A percentile compares a stretch with the other conserved stretches of the same genome.
Conservation (phyloP, 2,797 vertebrate genomes). For the Amniataba percoides region DNA sequence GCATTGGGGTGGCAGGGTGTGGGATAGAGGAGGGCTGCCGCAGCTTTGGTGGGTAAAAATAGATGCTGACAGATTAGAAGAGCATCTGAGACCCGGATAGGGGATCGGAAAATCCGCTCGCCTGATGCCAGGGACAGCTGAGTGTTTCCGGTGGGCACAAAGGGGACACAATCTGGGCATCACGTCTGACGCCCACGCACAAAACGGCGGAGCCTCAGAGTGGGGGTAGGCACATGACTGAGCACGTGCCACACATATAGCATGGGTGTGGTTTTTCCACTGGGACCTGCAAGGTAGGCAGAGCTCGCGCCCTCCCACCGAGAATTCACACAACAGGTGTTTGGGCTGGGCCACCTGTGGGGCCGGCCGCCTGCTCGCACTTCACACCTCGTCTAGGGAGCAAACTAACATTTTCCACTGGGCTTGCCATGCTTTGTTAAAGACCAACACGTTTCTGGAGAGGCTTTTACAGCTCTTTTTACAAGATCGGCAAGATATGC, state of each 20-base stretch:
- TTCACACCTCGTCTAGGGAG: slow-evolving; percentile 82
- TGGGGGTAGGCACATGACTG: slow-evolving; percentile 52
- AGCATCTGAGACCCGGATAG: slow-evolving; percentile 87
- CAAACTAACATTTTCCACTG: slow-evolving; percentile 86
- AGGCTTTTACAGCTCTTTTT: slow-evolving; percentile 79
- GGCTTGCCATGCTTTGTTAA: slow-evolving; percentile 83
- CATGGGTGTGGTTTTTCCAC: slow-evolving; percentile 74
- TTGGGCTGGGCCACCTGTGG: slow-evolving; percentile 84
- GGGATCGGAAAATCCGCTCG: slow-evolving; percentile 86
- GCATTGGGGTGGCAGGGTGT: slow-evolving; percentile 76
- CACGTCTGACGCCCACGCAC: slow-evolving; percentile 78
- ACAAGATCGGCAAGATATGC: slow-evolving; percentile 79
- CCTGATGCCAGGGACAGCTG: slow-evolving; percentile 77
- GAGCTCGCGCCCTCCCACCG: slow-evolving; percentile 77
- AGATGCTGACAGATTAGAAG: slow-evolving; percentile 84
- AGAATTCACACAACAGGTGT: slow-evolving; percentile 88
- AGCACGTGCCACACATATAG: slow-evolving; percentile 61
- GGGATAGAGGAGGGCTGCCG: slow-evolving; percentile 74
- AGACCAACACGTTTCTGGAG: slow-evolving; percentile 79
- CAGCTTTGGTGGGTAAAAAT: slow-evolving; percentile 84
- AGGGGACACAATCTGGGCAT: slow-evolving; percentile 82
- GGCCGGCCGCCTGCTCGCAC: slow-evolving; percentile 83
- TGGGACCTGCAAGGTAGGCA: slow-evolving; percentile 75
- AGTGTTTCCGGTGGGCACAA: slow-evolving; percentile 80
- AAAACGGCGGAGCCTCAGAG: slow-evolving; percentile 62